Evolutionary conservation across 1,140 invertebrate species (phyloP).

Genomic region (Heterodera carotae): DNA sequence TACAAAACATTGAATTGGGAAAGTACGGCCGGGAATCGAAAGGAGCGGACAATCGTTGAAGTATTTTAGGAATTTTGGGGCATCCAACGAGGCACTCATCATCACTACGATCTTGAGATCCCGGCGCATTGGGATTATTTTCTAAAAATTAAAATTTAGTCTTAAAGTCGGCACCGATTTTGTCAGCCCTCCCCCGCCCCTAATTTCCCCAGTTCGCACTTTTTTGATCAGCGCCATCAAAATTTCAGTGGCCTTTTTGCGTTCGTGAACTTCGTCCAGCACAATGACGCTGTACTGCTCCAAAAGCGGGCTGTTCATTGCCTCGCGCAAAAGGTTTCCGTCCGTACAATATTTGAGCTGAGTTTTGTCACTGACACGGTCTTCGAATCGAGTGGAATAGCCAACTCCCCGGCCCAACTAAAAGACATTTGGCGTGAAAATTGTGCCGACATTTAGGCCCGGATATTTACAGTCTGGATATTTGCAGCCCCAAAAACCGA

Average conservation of each 20-base stretch:
- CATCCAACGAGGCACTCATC: slow-evolving; percentile 30
- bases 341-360: slow-evolving; percentile 86
- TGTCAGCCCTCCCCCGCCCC: slow-evolving; percentile 16
- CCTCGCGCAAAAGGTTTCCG: slow-evolving; percentile 81
- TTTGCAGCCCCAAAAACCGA: no score
- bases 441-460: no score
- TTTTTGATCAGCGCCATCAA: slow-evolving; percentile 57
- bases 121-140: slow-evolving; percentile 26
- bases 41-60: slow-evolving; percentile 24
- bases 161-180: slow-evolving; percentile 69
- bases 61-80: slow-evolving; percentile 69
- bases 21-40: slow-evolving; percentile 79
- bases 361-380: slow-evolving; percentile 90
- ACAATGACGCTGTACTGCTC: slow-evolving; percentile 83
- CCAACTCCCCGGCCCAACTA: slow-evolving; percentile 92
- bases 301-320: slow-evolving; percentile 77
- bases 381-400: slow-evolving; percentile 98
- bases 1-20: slow-evolving; percentile 66
- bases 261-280: slow-evolving; percentile 88
- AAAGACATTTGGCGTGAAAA: slow-evolving; percentile 27
- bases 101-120: slow-evolving; percentile 51
- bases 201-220: slow-evolving; percentile 70
- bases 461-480: no score
- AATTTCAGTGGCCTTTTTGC: slow-evolving; percentile 85
- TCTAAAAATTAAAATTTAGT: neutral